Percentiles rank a stretch among this genome's conserved stretches.
Evolutionary conservation across 1,140 invertebrate species (phyloP).

Genomic region (Cydia pomonella): DNA sequence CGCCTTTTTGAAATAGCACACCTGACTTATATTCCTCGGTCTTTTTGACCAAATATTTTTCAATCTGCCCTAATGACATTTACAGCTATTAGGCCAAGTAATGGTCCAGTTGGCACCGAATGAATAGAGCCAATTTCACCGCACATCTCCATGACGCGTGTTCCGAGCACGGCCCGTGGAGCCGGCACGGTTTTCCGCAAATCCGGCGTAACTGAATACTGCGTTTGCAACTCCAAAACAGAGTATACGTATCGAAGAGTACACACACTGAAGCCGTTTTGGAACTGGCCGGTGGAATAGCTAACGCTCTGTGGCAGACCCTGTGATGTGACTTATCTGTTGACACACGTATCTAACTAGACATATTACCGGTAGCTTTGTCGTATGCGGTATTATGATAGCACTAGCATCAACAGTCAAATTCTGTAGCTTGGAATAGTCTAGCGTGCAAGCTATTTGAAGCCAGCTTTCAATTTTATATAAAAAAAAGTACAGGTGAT

Average conservation of each 20-base stretch:
- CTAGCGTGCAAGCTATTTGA: too few species aligned
- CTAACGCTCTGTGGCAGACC: conserved; percentile 17
- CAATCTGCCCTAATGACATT: conserved; percentile 1
- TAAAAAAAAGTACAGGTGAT: too few species aligned
- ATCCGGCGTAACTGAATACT: conserved; percentile 16
- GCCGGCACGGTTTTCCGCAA: conserved; percentile 24
- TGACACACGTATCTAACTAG: conserved; percentile 23
- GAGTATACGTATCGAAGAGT: not conserved
- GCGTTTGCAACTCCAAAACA: not conserved
- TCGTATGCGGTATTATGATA: too few species aligned
- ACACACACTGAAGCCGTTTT: not conserved
- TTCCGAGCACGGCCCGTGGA: conserved; percentile 17
- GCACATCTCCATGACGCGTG: conserved; percentile 27
- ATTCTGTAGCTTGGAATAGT: too few species aligned
- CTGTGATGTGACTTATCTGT: conserved; percentile 22
- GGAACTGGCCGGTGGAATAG: not conserved
- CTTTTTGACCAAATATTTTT: not conserved
- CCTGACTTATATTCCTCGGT: too few species aligned
- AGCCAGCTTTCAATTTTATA: too few species aligned
- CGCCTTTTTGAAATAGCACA: too few species aligned
- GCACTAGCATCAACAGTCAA: too few species aligned
- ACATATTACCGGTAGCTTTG: not conserved
- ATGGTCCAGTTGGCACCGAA: conserved; percentile 8
- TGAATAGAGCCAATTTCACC: conserved; percentile 29
- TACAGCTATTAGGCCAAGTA: conserved; percentile 1